phyloP scores from a whole-genome alignment of 2,797 vertebrate species.

The Microcaecilia unicolor region DNA sequence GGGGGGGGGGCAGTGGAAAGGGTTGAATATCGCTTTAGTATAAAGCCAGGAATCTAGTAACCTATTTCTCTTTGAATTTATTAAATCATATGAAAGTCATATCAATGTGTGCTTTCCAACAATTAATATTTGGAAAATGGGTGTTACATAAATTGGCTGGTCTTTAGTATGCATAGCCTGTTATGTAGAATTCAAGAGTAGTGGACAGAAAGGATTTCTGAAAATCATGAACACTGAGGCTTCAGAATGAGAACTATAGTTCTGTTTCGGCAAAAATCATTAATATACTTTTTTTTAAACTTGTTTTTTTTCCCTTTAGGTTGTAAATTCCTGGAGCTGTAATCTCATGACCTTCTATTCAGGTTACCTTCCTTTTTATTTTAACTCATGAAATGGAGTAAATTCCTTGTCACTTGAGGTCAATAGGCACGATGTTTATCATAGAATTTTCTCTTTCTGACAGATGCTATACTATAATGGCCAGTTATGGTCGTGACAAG shows the following conservation, averaged over 20 bases:
- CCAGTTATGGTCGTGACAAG: too few relatives aligned
- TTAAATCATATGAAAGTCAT: too few relatives aligned
- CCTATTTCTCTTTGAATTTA: too few relatives aligned
- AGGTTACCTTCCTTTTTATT: background rate
- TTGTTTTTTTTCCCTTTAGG: background rate
- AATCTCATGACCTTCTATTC: background rate
- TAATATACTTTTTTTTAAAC: background rate
- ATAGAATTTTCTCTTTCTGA: background rate
- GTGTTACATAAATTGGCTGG: too few relatives aligned
- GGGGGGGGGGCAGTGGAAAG: too few relatives aligned
- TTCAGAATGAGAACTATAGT: background rate
- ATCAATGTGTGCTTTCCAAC: too few relatives aligned
- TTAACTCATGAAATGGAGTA: background rate
- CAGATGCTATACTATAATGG: too few relatives aligned
- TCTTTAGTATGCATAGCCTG: too few relatives aligned
- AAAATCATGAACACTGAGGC: slow-evolving; percentile 63
- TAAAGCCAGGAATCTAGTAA: too few relatives aligned
- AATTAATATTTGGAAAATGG: too few relatives aligned
- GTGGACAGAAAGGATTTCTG: slow-evolving; percentile 94
- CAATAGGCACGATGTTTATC: background rate
- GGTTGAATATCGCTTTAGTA: too few relatives aligned
- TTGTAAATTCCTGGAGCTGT: too few relatives aligned
- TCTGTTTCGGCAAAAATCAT: background rate
- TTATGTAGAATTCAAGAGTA: slow-evolving; percentile 86
- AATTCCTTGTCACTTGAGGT: background rate